A percentile compares a stretch with the other conserved stretches of the same genome.
Conservation (phyloP, 2,888 invertebrate genomes). For the Tholera decimalis region DNA sequence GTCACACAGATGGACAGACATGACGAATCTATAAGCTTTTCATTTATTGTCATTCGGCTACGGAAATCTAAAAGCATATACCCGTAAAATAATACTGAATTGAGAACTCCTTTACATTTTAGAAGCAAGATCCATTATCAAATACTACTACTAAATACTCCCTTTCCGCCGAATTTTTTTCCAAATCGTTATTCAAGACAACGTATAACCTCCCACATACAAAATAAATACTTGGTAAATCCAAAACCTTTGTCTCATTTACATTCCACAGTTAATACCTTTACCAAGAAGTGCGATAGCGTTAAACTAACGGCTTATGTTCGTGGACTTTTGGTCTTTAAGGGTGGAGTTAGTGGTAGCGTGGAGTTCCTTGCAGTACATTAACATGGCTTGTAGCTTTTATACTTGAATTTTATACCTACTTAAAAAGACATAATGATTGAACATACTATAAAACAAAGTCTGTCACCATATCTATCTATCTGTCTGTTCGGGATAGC, state of each 20-base stretch:
- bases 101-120: no score
- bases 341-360: constrained; percentile 49
- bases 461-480: no score
- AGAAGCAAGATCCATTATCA: not conserved
- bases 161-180: not conserved
- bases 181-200: constrained; percentile 4
- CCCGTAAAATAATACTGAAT: no score
- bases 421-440: no score
- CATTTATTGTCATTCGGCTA: no score
- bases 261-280: constrained; percentile 74
- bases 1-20: no score
- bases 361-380: constrained; percentile 1
- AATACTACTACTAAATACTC: no score
- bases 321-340: constrained; percentile 71
- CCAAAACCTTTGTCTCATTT: constrained; percentile 71
- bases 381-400: not conserved
- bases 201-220: constrained; percentile 25
- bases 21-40: no score
- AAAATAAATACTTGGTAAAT: constrained; percentile 54
- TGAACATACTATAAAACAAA: no score
- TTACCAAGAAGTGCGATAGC: constrained; percentile 71
- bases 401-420: no score
- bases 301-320: constrained; percentile 72
- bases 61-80: no score
- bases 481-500: no score